Percentiles rank a stretch among this genome's conserved stretches.
phyloP scores from a whole-genome alignment of 1,140 invertebrate genomes.

The Lerema accius region DNA sequence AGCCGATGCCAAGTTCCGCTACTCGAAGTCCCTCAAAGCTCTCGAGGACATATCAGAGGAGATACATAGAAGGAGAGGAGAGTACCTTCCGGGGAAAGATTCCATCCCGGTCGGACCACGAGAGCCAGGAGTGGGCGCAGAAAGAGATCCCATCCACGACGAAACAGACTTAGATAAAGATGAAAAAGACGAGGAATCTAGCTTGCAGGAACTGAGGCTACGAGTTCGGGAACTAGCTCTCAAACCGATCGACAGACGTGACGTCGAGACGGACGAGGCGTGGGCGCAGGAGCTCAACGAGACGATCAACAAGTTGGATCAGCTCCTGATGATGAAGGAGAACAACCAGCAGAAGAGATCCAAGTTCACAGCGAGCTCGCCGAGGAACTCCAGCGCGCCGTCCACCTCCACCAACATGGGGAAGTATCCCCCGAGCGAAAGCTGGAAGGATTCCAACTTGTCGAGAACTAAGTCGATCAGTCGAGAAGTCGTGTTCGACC shows the following conservation, averaged over 20 bases:
- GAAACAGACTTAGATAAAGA: constrained; percentile 63
- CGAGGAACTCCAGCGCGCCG: constrained; percentile 67
- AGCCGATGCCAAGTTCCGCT: constrained; percentile 90
- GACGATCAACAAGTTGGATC: constrained; percentile 86
- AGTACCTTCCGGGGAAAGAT: constrained; percentile 73
- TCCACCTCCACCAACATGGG: constrained; percentile 61
- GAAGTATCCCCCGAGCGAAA: constrained; percentile 56
- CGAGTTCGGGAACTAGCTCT: constrained; percentile 84
- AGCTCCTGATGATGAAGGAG: constrained; percentile 85
- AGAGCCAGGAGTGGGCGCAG: constrained; percentile 95
- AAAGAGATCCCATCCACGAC: constrained; percentile 84
- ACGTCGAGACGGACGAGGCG: constrained; percentile 84
- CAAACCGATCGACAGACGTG: constrained; percentile 84
- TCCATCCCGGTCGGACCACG: constrained; percentile 85
- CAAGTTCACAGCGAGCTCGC: constrained; percentile 65
- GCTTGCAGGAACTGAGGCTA: constrained; percentile 81
- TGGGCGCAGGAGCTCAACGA: constrained; percentile 86
- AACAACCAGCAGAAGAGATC: constrained; percentile 80
- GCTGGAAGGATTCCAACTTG: constrained; percentile 56
- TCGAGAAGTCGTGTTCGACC: constrained; percentile 63
- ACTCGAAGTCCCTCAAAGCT: constrained; percentile 92
- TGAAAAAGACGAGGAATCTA: constrained; percentile 73
- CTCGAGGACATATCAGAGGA: constrained; percentile 97
- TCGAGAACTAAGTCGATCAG: constrained; percentile 64
- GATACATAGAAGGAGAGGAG: constrained; percentile 88